Conservation (phyloP, 2,888 invertebrate genomes). For the Plagodis dolabraria region DNA sequence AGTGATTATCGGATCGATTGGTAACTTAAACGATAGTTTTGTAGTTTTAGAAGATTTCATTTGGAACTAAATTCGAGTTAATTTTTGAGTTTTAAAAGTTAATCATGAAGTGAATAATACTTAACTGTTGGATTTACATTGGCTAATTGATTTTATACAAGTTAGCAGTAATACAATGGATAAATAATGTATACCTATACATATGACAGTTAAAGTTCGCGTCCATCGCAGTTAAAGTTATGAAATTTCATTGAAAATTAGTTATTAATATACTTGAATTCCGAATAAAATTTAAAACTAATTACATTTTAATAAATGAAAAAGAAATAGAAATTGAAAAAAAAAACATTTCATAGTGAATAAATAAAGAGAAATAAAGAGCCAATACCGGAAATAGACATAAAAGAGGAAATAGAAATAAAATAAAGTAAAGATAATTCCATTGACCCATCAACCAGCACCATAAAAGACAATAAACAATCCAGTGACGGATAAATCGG, state of each 20-base stretch:
- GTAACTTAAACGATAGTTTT: conserved; percentile 24
- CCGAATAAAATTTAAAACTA: too few species aligned
- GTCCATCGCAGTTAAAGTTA: too few species aligned
- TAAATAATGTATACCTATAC: too few species aligned
- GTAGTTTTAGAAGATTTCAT: conserved; percentile 3
- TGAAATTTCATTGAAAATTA: too few species aligned
- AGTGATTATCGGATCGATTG: conserved; percentile 37
- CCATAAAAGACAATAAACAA: conserved; percentile 82
- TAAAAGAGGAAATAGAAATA: conserved; percentile 21
- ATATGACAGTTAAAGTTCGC: too few species aligned
- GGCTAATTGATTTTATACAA: too few species aligned
- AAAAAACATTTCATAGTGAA: conserved; percentile 9
- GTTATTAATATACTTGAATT: too few species aligned
- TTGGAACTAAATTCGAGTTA: conserved; percentile 1
- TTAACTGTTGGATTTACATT: neutral
- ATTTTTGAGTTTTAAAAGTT: neutral
- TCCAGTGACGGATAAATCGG: conserved; percentile 74
- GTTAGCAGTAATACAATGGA: too few species aligned
- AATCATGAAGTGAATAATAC: too few species aligned
- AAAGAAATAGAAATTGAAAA: conserved; percentile 5
- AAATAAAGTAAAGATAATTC: conserved; percentile 47
- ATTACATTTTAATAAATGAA: too few species aligned
- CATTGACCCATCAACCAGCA: conserved; percentile 71
- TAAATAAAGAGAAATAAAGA: neutral
- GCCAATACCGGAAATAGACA: conserved; percentile 1